phyloP scores from a whole-genome alignment of 2,113 vertebrate species.

The Petromus typicus region DNA sequence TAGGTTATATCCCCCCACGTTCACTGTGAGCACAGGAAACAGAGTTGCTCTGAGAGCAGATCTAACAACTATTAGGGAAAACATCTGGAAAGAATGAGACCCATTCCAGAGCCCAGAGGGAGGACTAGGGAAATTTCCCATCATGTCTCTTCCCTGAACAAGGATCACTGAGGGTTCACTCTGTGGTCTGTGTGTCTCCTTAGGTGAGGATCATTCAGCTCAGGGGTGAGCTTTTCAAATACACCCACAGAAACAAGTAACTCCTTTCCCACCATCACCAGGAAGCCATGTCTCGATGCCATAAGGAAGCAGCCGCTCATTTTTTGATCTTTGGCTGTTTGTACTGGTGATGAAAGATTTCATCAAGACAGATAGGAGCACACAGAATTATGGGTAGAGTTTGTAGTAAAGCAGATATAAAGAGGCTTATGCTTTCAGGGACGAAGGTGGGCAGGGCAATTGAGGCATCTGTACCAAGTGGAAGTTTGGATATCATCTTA shows the following conservation, averaged over 20 bases:
- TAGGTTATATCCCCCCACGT: conserved; percentile 4
- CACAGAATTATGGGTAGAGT: not conserved
- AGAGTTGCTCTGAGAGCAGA: conserved; percentile 23
- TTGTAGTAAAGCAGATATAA: not conserved
- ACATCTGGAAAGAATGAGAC: conserved; percentile 78
- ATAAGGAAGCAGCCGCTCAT: not conserved
- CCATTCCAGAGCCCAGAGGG: not conserved
- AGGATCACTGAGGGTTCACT: not conserved
- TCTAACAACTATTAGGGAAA: conserved; percentile 33
- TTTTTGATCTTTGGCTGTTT: not conserved
- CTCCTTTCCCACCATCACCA: not conserved
- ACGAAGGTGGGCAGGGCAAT: not conserved
- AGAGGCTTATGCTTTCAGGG: not conserved
- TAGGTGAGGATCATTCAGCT: conserved; percentile 38
- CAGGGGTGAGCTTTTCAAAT: not conserved
- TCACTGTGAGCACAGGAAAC: not conserved
- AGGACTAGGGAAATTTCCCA: conserved; percentile 1
- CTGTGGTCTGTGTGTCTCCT: conserved; percentile 47
- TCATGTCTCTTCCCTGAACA: not conserved
- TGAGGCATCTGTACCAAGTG: not conserved
- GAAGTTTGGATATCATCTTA: not conserved
- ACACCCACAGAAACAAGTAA: not conserved
- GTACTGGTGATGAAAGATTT: not conserved
- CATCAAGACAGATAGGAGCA: not conserved
- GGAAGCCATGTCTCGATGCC: not conserved